A percentile compares a stretch with the other conserved stretches of the same genome.
Conservation (phyloP, 2,888 invertebrate species). For the Cantharis nigra region DNA sequence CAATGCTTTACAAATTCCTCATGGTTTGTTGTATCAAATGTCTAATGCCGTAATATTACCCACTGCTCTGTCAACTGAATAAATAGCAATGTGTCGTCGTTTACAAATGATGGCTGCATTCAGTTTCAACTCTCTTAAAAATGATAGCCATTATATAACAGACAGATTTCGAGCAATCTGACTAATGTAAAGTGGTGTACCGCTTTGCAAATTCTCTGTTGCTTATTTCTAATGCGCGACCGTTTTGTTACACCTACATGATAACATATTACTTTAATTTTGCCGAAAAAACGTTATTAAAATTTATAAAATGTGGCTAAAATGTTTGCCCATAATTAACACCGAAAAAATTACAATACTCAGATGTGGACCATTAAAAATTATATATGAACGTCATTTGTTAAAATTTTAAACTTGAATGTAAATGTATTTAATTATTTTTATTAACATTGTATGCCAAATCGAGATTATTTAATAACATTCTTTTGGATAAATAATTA, state of each 20-base stretch:
- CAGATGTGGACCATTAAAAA: not conserved
- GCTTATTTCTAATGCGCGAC: not conserved
- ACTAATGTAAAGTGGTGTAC: conserved; percentile 49
- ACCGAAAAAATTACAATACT: not conserved
- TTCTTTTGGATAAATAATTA: too few species aligned
- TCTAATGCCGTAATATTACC: conserved; percentile 31
- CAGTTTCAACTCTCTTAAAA: conserved; percentile 53
- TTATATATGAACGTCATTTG: not conserved
- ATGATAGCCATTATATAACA: conserved; percentile 54
- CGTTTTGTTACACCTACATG: not conserved
- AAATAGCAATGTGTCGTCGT: conserved; percentile 52
- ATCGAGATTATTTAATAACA: too few species aligned
- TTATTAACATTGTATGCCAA: not conserved
- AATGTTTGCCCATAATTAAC: not conserved
- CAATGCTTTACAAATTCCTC: conserved; percentile 28
- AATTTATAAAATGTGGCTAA: not conserved
- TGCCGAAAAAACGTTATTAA: not conserved
- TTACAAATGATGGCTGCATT: conserved; percentile 51
- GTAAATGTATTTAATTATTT: not conserved
- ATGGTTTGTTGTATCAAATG: conserved; percentile 17
- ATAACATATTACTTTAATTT: not conserved
- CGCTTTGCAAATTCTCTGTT: conserved; percentile 12
- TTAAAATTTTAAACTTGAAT: not conserved
- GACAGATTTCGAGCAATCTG: conserved; percentile 55
- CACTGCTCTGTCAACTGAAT: conserved; percentile 48